phyloP scores from a whole-genome alignment of 2,888 invertebrate species.

The Hyposoter dolosus region DNA sequence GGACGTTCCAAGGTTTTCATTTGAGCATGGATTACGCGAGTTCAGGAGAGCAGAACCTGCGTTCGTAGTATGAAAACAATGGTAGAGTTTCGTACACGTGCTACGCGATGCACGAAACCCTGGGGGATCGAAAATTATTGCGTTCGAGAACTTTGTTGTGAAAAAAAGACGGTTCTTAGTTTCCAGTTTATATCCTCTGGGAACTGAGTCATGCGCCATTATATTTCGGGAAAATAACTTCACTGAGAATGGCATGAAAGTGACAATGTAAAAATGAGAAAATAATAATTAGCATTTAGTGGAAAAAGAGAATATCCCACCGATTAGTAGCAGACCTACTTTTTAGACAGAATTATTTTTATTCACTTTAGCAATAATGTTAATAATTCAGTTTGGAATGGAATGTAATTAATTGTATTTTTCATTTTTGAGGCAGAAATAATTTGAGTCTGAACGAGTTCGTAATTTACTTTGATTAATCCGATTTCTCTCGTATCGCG shows the following conservation, averaged over 20 bases:
- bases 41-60: background rate
- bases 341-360: background rate
- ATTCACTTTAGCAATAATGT: background rate
- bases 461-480: conserved; percentile 42
- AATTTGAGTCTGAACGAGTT: background rate
- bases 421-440: background rate
- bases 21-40: conserved; percentile 42
- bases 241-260: background rate
- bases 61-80: conserved; percentile 16
- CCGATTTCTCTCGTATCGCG: conserved; percentile 38
- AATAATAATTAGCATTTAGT: background rate
- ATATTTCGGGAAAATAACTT: conserved; percentile 5
- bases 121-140: conserved; percentile 33
- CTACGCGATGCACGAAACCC: conserved; percentile 32
- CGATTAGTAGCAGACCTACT: too few relatives aligned
- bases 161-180: conserved; percentile 20
- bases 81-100: conserved; percentile 18
- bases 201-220: background rate
- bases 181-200: background rate
- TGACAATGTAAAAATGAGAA: background rate
- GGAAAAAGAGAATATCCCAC: background rate
- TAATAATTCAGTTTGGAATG: background rate
- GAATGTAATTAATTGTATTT: background rate
- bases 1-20: conserved; percentile 47
- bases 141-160: conserved; percentile 20